Percentiles rank a stretch among this genome's conserved stretches.
Evolutionary conservation across 2,113 vertebrate genomes (phyloP).

Genomic region (Aramus guarauna): DNA sequence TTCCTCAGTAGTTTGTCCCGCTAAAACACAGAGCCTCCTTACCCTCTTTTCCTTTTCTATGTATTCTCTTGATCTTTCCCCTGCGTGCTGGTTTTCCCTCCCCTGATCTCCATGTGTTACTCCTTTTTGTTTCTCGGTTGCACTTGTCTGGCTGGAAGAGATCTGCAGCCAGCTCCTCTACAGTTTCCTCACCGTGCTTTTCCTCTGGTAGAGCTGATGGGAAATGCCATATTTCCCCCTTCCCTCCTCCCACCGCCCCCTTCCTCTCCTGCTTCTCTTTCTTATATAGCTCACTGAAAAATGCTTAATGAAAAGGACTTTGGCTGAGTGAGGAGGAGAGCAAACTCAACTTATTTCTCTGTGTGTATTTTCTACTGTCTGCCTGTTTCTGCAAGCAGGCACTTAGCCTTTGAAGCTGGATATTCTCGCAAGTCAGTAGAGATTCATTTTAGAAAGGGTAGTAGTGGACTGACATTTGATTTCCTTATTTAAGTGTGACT

Average conservation of each 20-base stretch:
- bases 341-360: background rate
- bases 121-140: background rate
- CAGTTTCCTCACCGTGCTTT: background rate
- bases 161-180: background rate
- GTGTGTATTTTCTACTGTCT: background rate
- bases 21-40: background rate
- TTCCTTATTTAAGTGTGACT: slow-evolving; percentile 24
- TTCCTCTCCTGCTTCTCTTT: slow-evolving; percentile 7
- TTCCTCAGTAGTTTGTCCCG: background rate
- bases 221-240: background rate
- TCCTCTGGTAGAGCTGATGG: background rate
- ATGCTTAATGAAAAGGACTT: background rate
- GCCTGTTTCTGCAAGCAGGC: background rate
- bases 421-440: background rate
- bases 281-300: background rate
- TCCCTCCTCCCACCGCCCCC: background rate
- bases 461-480: slow-evolving; percentile 6
- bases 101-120: background rate
- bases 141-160: background rate
- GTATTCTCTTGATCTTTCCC: background rate
- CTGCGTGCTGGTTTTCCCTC: background rate
- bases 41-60: background rate
- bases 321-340: background rate
- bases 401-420: background rate
- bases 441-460: background rate